Base-by-base conservation (phyloP, 1,140 invertebrate species). In the Solenopsis fugax region DNA sequence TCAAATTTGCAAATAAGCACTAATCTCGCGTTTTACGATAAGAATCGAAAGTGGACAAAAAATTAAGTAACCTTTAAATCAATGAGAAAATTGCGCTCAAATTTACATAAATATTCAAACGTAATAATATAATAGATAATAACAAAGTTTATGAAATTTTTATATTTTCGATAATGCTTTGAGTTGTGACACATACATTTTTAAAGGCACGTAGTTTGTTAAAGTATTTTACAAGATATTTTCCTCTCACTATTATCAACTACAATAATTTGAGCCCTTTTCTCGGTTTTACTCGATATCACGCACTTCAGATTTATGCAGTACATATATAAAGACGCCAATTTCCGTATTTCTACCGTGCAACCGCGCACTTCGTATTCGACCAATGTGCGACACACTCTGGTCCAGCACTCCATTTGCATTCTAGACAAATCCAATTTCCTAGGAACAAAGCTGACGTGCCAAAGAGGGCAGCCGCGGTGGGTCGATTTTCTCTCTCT, bases 401-500 rank as follows among this genome's bases (percentile, higher is more conserved):
- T 29, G 67, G 84, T 88, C 86, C 86, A 69, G 69, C 82, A 89
- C 72, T 81, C 85, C 37, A 92, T 92, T 92, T 92, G 91, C 91
- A 93, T 92, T 91, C 88, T 86, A 88, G 87, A 90, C 89, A 88
- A 91, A 92, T 93, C 90, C 89, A 92, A 92, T 93, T 92, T 88
- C 87, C 87, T 54, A 80, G 89, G 80, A 80, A 90, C 86, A 89
- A 92, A 90, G 87, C 89, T 89, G 85, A 90, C 73, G 73, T 77
- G 85, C 87, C 64, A 85, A 81, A 65, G 65, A 41, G 73, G 69
- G 82, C 45, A 58, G 82, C 71, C 69, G 41, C 29, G 34, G 62
- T 24, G 54, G 71, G 58, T 85, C 89, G 69, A 84, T 87, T 90
- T 82, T 87, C 73, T 65, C 73, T 65, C 89, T 88, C 76, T 77